Evolutionary conservation across 2,888 invertebrate genomes (phyloP), one percentile per base, ranked within the genome.

Genomic region (Ormyrus labotus): DNA sequence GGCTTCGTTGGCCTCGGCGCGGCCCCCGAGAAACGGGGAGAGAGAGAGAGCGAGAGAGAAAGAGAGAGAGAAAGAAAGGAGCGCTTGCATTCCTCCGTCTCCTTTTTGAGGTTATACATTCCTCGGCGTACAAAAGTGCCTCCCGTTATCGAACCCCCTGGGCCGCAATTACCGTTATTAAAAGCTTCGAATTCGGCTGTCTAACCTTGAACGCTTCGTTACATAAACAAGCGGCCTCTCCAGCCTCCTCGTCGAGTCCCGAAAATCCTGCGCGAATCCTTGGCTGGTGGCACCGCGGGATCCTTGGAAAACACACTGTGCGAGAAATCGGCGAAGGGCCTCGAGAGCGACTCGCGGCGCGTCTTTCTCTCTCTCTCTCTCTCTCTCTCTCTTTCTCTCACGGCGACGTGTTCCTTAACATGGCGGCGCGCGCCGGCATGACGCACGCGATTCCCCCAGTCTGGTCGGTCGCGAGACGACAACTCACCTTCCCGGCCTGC

Each of bases 351-450:
- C 60, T 48, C 48, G 58, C 50, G 70, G n/a, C 47, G 50, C 48
- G 50, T 58, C 55, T 34, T 58, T 63, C 63, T 63, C 63, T 45
- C 63, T 63, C 63, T 34, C 45, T 45, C 63, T 63, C 63, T 34
- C 45, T 67, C 61, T 45, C 63, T 53, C 61, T 63, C 55, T 58
- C 45, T 19, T 19, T 19, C 19, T 19, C 19, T 19, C 19, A 19
- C 19, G 19, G 19, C 53, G 75, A 70, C 69, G 64, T 75, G 70
- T 57, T 63, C 68, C 80, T 71, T 80, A 80, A 80, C 76, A 80
- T 80, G 80, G 80, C 80, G 80, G 75, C 78, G 60, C 78, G 67
- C 80, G 67, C 76, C 75, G 76, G 80, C 80, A 80, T 80, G 80
- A 80, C 80, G 80, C 80, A 80, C 71, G 67, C 68, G 70, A 80